Evolutionary conservation across 35 echinoderm and acorn worm genomes (phyloP).

Genomic region (Chiridota heheva): DNA sequence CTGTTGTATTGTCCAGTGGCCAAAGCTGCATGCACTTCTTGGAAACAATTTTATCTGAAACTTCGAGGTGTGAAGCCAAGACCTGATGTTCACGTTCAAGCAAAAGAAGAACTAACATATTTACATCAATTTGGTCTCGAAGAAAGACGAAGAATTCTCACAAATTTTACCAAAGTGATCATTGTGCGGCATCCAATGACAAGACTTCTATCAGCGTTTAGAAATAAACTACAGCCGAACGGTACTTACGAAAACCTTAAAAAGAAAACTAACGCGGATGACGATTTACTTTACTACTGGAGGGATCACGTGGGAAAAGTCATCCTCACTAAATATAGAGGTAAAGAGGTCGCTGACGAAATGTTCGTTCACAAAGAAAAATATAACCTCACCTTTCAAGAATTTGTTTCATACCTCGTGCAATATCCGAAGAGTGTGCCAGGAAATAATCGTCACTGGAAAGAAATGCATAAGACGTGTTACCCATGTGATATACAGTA

Average conservation of each 20-base stretch:
- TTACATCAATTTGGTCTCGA: slow-evolving; percentile 8
- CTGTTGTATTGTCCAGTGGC: slow-evolving; percentile 56
- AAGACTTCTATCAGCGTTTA: slow-evolving; percentile 61
- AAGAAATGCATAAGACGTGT: slow-evolving; percentile 46
- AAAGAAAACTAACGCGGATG: background rate
- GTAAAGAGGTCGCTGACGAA: background rate
- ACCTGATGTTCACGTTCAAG: slow-evolving; percentile 10
- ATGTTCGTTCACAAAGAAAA: background rate
- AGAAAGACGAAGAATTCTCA: slow-evolving; percentile 14
- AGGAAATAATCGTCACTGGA: slow-evolving; percentile 46
- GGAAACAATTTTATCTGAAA: slow-evolving; percentile 45
- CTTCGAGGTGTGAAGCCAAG: background rate
- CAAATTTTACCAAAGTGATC: slow-evolving; percentile 56
- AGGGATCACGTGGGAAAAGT: background rate
- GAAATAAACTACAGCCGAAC: slow-evolving; percentile 63
- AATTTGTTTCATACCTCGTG: slow-evolving; percentile 52
- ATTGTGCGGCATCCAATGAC: slow-evolving; percentile 75
- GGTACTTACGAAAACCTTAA: slow-evolving; percentile 21
- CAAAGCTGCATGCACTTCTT: slow-evolving; percentile 54
- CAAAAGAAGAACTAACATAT: background rate
- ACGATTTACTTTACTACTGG: slow-evolving; percentile 1
- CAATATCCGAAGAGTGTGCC: background rate
- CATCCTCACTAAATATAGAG: slow-evolving; percentile 11
- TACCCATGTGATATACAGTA: slow-evolving; percentile 65
- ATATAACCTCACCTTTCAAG: slow-evolving; percentile 54